Conservation (phyloP, 2,888 invertebrate species). For the Gortyna flavago region DNA sequence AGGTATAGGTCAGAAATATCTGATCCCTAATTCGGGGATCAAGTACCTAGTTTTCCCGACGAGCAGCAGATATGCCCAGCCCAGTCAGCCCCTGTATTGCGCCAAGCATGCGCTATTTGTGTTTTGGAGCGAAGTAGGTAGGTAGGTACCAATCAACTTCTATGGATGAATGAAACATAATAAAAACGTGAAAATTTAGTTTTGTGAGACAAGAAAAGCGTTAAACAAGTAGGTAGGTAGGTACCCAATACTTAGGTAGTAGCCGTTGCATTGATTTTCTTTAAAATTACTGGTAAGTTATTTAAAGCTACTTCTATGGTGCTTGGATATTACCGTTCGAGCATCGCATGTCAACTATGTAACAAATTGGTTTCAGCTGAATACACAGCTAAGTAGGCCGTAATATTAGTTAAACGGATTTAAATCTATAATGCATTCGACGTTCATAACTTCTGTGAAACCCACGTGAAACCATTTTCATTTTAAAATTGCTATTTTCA, state of each 20-base stretch:
- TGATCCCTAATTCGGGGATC: neutral
- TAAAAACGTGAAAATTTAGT: neutral
- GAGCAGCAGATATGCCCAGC: neutral
- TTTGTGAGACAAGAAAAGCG: neutral
- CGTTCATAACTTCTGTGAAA: slow-evolving; percentile 35
- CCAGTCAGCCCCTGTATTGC: neutral
- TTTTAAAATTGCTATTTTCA: neutral
- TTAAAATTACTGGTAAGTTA: slow-evolving; percentile 43
- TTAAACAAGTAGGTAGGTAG: neutral
- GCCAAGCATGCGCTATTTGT: neutral
- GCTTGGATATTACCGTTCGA: slow-evolving; percentile 24
- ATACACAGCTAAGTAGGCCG: slow-evolving; percentile 45
- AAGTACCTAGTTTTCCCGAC: neutral
- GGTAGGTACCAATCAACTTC: no score
- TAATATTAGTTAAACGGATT: slow-evolving; percentile 45
- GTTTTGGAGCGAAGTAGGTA: neutral
- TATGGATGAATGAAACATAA: neutral
- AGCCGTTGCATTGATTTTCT: slow-evolving; percentile 35
- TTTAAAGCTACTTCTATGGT: slow-evolving; percentile 33
- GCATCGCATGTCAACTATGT: slow-evolving; percentile 56
- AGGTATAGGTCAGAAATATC: neutral
- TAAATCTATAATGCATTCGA: slow-evolving; percentile 30
- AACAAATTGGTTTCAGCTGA: slow-evolving; percentile 59
- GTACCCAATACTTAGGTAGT: neutral
- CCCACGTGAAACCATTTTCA: neutral